A percentile compares a stretch with the other conserved stretches of the same genome.
phyloP scores from a whole-genome alignment of 2,113 vertebrate genomes.

The Oncorhynchus masou region DNA sequence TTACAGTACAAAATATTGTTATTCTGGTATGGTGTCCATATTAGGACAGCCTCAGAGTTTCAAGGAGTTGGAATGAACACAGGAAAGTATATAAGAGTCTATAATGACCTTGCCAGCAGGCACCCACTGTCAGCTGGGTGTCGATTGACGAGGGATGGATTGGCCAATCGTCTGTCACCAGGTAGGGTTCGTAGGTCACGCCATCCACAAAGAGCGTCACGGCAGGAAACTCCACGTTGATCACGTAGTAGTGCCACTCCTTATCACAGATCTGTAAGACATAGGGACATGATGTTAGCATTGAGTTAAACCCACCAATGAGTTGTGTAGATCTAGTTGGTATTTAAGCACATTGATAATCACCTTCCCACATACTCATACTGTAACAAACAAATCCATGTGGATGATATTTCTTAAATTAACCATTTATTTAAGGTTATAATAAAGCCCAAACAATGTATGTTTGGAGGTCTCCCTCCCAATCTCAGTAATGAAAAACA shows the following conservation, averaged over 20 bases:
- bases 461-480: conserved; percentile 33
- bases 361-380: too few species aligned
- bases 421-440: conserved; percentile 42
- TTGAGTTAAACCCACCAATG: background rate
- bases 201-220: conserved; percentile 94
- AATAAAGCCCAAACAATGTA: conserved; percentile 12
- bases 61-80: too few species aligned
- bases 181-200: conserved; percentile 91
- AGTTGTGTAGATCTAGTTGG: too few species aligned
- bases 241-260: conserved; percentile 97
- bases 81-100: background rate
- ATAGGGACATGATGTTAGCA: conserved; percentile 16
- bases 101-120: conserved; percentile 94
- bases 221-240: conserved; percentile 92
- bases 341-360: too few species aligned
- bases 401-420: too few species aligned
- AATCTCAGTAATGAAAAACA: conserved; percentile 41
- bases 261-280: conserved; percentile 91
- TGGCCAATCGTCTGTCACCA: conserved; percentile 97
- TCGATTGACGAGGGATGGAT: conserved; percentile 92
- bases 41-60: too few species aligned
- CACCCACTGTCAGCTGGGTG: conserved; percentile 92
- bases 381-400: too few species aligned
- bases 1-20: too few species aligned
- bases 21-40: too few species aligned